Percentiles rank a stretch among this genome's conserved stretches.
These are phyloP conservation scores for Arrhamphus sclerolepis DNA, from an alignment of 2,797 vertebrate species.

Conservation along the genomic window DNA sequence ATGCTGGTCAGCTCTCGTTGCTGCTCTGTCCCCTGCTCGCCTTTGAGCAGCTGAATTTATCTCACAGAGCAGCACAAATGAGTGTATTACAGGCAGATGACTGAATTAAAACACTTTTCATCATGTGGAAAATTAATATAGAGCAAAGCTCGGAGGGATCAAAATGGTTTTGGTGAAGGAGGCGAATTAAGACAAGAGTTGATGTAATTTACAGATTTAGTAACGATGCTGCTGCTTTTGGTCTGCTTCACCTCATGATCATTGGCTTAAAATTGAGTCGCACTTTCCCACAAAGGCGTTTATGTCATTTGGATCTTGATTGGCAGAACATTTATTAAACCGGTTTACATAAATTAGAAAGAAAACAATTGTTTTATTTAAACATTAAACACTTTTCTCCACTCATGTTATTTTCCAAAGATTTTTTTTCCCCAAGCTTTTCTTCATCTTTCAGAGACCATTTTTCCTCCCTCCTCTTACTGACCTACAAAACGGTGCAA, in stretches of 20 bases:
- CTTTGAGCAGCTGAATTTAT: slow-evolving; percentile 21
- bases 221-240: slow-evolving; percentile 1
- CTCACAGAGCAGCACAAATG: slow-evolving; percentile 5
- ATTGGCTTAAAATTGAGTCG: slow-evolving; percentile 9
- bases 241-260: slow-evolving; percentile 13
- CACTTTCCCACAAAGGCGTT: slow-evolving; percentile 9
- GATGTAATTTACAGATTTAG: slow-evolving; percentile 9
- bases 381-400: too few species aligned
- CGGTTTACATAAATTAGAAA: background rate
- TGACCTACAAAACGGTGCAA: too few species aligned
- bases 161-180: background rate
- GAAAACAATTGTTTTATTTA: background rate
- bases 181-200: background rate
- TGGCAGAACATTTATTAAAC: slow-evolving; percentile 10
- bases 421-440: too few species aligned
- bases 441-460: too few species aligned
- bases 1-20: slow-evolving; percentile 6
- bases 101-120: slow-evolving; percentile 14
- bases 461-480: too few species aligned
- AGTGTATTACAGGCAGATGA: slow-evolving; percentile 3
- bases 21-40: slow-evolving; percentile 17
- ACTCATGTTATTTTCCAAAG: too few species aligned
- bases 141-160: background rate
- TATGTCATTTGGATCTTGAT: slow-evolving; percentile 13
- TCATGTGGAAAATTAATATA: slow-evolving; percentile 2